Base-by-base conservation (phyloP, 2,888 invertebrate species). In the Xestia rhomboidea region DNA sequence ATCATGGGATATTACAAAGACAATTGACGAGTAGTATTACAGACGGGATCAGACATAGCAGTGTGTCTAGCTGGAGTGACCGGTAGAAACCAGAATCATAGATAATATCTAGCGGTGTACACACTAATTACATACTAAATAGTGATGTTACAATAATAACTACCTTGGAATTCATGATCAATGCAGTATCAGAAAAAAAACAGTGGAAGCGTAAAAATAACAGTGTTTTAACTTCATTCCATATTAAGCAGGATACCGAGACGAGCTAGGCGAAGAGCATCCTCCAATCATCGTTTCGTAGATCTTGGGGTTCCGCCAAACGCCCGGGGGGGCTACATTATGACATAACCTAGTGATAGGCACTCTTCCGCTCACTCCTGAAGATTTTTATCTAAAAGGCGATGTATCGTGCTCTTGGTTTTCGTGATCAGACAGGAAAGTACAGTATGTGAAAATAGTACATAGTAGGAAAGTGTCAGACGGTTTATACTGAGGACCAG, bases 341-440 rank as follows among this genome's bases (percentile, higher is more conserved):
- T 93, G 94, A 93, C 95, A 93, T 95, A 94, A 94, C 91, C 90
- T 89, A 91, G 90, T 93, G 94, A 95, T 95, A 95, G 94, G 94
- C 94, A 91, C 93, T 93, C 92, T 92, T 86, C 88, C 87, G 90
- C 64, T 74, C 85, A 74, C 87, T 91, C 88, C 90, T 76, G 84
- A 86, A 92, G 92, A 94, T 93, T 94, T 94, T 95, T 95, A 94
- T 94, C 94, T 91, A 90, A 91, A 92, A 91, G 27, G 24, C 73
- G 34, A 76, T 74, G 49, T 74, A 84, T 41, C 68, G 34, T 69
- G 30, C 54, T 57, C 13, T 18, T 54, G 18, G 15, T 67, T 24
- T 44, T 30, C 15, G 30, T 34, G 46, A 57, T 38, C 24, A 13
- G 21, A 79, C 24, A 44, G 34, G n/a, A 51, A 46, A n/a, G 44